These are phyloP conservation scores for Nebria ingens DNA, from an alignment of 1,140 invertebrate species.

Conservation along the genomic window DNA sequence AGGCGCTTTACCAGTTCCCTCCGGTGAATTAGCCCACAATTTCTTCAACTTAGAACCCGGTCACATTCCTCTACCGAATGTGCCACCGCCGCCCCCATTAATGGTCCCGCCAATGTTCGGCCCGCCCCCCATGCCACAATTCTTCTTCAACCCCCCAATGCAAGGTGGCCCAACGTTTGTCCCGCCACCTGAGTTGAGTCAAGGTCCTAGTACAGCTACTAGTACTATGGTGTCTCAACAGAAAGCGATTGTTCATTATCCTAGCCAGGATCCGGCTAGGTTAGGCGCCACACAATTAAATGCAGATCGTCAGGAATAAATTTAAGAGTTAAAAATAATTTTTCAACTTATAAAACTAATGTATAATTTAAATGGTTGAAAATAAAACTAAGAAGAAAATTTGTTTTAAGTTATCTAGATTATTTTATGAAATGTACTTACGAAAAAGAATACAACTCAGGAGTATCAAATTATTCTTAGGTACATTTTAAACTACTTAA, in stretches of 20 bases:
- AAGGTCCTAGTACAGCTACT: constrained; percentile 33
- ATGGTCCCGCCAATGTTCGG: constrained; percentile 39
- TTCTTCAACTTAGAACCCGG: constrained; percentile 66
- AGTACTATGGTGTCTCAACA: constrained; percentile 27
- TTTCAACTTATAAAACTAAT: no score
- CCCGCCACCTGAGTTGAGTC: constrained; percentile 40
- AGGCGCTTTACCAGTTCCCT: constrained; percentile 65
- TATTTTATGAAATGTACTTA: no score
- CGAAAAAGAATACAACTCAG: no score
- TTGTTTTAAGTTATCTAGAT: no score
- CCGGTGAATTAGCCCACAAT: constrained; percentile 64
- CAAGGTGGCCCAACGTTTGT: constrained; percentile 38
- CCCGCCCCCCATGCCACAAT: constrained; percentile 41
- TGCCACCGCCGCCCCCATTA: constrained; percentile 45
- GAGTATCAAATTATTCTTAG: no score
- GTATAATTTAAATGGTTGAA: no score
- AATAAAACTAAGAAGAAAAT: no score
- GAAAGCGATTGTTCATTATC: constrained; percentile 69
- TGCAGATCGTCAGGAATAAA: constrained; percentile 28
- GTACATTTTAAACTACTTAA: no score
- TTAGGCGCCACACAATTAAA: constrained; percentile 58
- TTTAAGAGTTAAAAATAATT: no score
- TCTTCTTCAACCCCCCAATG: constrained; percentile 49
- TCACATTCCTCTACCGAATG: constrained; percentile 38
- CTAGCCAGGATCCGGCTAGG: constrained; percentile 85